phyloP scores from a whole-genome alignment of 2,113 vertebrate species.

The Noctilio leporinus region DNA sequence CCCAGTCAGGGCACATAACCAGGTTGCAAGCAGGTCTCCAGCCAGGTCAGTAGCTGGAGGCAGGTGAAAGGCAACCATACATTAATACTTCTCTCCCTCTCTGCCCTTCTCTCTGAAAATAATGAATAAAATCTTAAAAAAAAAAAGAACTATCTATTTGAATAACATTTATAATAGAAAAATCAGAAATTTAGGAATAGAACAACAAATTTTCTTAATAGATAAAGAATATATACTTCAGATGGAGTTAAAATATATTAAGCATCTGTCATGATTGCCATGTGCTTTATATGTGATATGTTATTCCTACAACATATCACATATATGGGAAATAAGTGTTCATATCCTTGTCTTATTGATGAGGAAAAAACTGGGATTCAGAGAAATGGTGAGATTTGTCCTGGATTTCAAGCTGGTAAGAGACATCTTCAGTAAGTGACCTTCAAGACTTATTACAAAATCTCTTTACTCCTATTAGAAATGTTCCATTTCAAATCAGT shows the following conservation, averaged over 20 bases:
- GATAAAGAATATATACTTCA: neutral
- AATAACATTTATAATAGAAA: neutral
- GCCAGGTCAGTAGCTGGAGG: no score
- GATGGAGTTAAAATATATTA: neutral
- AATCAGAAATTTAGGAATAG: neutral
- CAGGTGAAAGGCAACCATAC: no score
- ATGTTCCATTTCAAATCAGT: neutral
- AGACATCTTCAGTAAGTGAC: neutral
- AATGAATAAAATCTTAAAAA: no score
- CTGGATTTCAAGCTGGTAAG: neutral
- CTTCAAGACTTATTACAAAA: neutral
- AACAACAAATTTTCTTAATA: neutral
- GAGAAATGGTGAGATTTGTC: neutral
- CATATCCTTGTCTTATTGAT: neutral
- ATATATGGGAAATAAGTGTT: neutral
- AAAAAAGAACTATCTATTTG: neutral
- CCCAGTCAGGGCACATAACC: no score
- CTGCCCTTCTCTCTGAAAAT: no score
- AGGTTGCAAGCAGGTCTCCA: no score
- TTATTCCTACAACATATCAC: neutral
- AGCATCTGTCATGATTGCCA: neutral
- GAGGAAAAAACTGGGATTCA: neutral
- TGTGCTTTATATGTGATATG: neutral
- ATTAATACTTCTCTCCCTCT: no score
- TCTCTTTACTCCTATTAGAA: neutral